Evolutionary conservation across 2,888 invertebrate genomes (phyloP), one percentile per base, ranked within the genome.

Genomic region (Megalurothrips usitatus): DNA sequence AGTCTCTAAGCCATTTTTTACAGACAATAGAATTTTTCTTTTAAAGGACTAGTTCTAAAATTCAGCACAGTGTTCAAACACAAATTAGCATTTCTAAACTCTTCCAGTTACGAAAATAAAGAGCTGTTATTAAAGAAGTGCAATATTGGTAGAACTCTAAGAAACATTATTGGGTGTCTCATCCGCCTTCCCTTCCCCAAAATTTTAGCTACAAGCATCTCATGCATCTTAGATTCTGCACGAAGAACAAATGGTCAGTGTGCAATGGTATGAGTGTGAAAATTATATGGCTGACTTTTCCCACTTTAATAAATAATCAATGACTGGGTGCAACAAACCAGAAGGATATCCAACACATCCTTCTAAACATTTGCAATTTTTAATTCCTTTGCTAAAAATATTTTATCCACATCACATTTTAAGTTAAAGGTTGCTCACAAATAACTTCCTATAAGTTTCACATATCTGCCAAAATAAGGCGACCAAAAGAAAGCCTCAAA

Each of bases 211-310:
- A 43, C 34, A 43, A 4, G 34, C 34, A 43, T 43, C 3, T 43
- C 34, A 43, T 43, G 34, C 34, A 43, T 43, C 34, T 19, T 3
- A 23, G 68, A 11, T 23, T 68, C 19, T 52, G 52, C 52, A 52
- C 68, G 4, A 68, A 68, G 68, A 68, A 68, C 68, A 68, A 68
- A 68, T 68, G 68, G 68, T 68, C 68, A 68, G 23, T 23, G n/a
- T 68, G 26, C 68, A 23, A 68, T 68, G 26, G 17, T 58, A 23
- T 23, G 23, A 68, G 68, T 6, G n/a, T 68, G n/a, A 68, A n/a
- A 68, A 68, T 11, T 68, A 68, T 68, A 68, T 68, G 68, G 26
- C 23, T 68, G 68, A 23, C 68, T 68, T 68, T 68, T 68, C 58
- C 58, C 58, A 19, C 19, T 58, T 6, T 11, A 68, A 68, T 9